These are phyloP conservation scores for Drosophila navojoa DNA, from an alignment of 1,140 invertebrate genomes.

Conservation along the genomic window DNA sequence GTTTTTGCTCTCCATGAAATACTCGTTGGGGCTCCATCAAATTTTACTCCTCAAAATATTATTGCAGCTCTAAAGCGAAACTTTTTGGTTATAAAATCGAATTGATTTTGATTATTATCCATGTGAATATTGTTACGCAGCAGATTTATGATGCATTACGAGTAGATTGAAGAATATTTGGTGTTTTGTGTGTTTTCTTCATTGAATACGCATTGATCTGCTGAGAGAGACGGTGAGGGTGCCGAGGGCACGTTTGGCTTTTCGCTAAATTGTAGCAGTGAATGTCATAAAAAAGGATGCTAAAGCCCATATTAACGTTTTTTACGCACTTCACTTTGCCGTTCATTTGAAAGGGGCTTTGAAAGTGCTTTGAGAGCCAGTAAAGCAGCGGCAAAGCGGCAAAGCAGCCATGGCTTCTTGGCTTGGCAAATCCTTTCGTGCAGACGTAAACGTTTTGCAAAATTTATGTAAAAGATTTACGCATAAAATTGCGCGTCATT, in stretches of 20 bases:
- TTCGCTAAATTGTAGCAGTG: slow-evolving; percentile 68
- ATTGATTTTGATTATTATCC: slow-evolving; percentile 36
- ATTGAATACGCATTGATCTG: slow-evolving; percentile 70
- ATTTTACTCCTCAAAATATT: slow-evolving; percentile 1
- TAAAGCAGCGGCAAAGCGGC: too few relatives aligned
- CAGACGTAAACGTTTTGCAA: slow-evolving; percentile 69
- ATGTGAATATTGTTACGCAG: slow-evolving; percentile 37
- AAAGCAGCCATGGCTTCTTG: slow-evolving; percentile 6
- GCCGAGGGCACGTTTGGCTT: slow-evolving; percentile 22
- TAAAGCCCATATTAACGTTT: slow-evolving; percentile 72
- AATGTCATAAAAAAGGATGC: slow-evolving; percentile 68
- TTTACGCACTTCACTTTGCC: slow-evolving; percentile 59
- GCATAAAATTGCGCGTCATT: slow-evolving; percentile 82
- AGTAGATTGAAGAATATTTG: slow-evolving; percentile 41
- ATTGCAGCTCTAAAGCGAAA: not conserved
- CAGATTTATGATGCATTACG: slow-evolving; percentile 62
- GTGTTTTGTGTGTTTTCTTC: slow-evolving; percentile 55
- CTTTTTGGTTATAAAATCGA: slow-evolving; percentile 16
- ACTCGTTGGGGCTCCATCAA: not conserved
- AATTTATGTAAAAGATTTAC: slow-evolving; percentile 82
- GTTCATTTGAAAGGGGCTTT: slow-evolving; percentile 21
- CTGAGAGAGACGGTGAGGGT: slow-evolving; percentile 27
- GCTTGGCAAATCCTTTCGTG: slow-evolving; percentile 71
- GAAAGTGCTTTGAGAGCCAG: slow-evolving; percentile 59
- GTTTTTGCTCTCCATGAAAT: not conserved